Evolutionary conservation across 2,797 vertebrate genomes (phyloP).

Genomic region (Vipera ursinii): DNA sequence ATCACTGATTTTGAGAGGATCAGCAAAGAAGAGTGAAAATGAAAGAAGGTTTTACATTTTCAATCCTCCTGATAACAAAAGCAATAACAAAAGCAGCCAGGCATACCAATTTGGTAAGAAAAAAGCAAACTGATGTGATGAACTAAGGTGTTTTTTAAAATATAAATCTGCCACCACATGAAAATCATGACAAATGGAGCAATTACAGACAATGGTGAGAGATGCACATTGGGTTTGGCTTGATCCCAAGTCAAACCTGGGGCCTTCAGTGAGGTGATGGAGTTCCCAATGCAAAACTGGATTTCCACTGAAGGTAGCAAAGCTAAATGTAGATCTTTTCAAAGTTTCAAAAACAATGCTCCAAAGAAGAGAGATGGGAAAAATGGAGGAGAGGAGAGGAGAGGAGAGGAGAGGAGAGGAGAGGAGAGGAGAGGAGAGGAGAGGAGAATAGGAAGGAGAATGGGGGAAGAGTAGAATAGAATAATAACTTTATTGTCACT

Average conservation of each 20-base stretch:
- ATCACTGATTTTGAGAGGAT: constrained; percentile 19
- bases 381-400: neutral
- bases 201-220: neutral
- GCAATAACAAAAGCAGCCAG: neutral
- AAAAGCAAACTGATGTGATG: constrained; percentile 15
- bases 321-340: neutral
- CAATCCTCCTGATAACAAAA: neutral
- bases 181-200: constrained; percentile 25
- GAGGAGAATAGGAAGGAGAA: too few relatives aligned
- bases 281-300: neutral
- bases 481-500: too few relatives aligned
- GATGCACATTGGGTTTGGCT: neutral
- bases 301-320: neutral
- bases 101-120: neutral
- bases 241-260: neutral
- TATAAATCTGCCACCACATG: constrained; percentile 27
- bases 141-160: constrained; percentile 1
- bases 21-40: constrained; percentile 8
- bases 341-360: neutral
- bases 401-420: too few relatives aligned
- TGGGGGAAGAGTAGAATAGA: too few relatives aligned
- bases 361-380: neutral
- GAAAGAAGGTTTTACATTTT: neutral
- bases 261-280: neutral
- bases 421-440: too few relatives aligned